phyloP scores from a whole-genome alignment of 2,113 vertebrate species.

The Polypterus senegalus region DNA sequence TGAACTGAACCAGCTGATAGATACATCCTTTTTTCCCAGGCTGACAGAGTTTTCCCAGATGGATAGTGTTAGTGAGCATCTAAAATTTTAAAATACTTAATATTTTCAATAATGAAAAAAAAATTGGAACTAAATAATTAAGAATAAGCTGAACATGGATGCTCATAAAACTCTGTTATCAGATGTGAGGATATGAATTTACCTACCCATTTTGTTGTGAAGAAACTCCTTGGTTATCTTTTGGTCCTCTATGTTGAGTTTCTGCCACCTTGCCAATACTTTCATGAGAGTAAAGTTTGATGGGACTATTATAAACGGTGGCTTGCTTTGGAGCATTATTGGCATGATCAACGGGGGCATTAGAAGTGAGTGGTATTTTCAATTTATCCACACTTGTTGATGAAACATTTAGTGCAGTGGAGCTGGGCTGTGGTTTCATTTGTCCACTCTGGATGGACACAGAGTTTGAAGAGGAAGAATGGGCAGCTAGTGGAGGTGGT shows the following conservation, averaged over 20 bases:
- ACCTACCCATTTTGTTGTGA: slow-evolving; percentile 90
- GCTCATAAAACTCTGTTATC: too few relatives aligned
- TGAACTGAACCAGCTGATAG: too few relatives aligned
- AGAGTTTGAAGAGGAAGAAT: slow-evolving; percentile 31
- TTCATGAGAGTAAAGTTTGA: slow-evolving; percentile 56
- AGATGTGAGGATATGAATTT: slow-evolving; percentile 10
- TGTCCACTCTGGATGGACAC: slow-evolving; percentile 42
- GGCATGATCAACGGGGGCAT: slow-evolving; percentile 24
- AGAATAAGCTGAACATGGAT: too few relatives aligned
- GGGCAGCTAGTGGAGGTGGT: slow-evolving; percentile 34
- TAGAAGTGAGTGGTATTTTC: slow-evolving; percentile 46
- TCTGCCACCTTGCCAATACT: slow-evolving; percentile 73
- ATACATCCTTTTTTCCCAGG: too few relatives aligned
- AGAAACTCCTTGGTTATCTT: slow-evolving; percentile 71
- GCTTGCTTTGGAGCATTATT: slow-evolving; percentile 54
- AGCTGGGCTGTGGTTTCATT: slow-evolving; percentile 20
- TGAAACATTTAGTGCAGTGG: too few relatives aligned
- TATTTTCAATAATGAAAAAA: too few relatives aligned
- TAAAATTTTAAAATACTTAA: too few relatives aligned
- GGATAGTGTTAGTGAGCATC: too few relatives aligned
- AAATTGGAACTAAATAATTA: too few relatives aligned
- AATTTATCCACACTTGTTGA: slow-evolving; percentile 50
- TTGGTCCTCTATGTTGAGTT: slow-evolving; percentile 73
- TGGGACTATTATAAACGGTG: slow-evolving; percentile 55
- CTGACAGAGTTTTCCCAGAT: too few relatives aligned